Conservation (phyloP, 2,797 vertebrate genomes). For the Fistularia commersonii region DNA sequence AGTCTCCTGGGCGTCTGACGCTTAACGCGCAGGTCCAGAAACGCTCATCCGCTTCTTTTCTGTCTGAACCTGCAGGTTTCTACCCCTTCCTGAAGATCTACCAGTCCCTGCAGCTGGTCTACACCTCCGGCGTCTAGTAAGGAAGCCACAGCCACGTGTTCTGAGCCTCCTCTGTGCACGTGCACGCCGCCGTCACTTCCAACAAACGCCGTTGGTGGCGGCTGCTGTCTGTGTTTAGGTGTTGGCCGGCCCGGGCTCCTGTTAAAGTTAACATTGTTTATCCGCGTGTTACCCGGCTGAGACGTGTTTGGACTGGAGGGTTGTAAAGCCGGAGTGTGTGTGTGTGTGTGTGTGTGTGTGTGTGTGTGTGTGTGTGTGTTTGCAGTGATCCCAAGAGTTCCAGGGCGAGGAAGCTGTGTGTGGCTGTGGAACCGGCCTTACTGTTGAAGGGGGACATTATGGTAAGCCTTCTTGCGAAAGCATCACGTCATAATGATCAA, state of each 20-base stretch:
- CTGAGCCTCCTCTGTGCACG: constrained; percentile 14
- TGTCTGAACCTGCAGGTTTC: constrained; percentile 73
- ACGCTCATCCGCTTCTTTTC: constrained; percentile 9
- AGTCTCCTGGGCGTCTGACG: too few species aligned
- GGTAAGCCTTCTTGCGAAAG: constrained; percentile 68
- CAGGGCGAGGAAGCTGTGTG: constrained; percentile 77
- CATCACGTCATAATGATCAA: too few species aligned
- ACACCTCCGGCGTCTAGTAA: constrained; percentile 90
- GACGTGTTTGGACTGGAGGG: constrained; percentile 49
- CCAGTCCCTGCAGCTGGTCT: constrained; percentile 88
- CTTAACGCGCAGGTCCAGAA: too few species aligned
- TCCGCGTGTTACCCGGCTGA: constrained; percentile 24
- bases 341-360: constrained; percentile 4
- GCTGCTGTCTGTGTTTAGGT: constrained; percentile 52
- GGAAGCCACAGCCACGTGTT: constrained; percentile 41
- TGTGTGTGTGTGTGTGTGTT: constrained; percentile 25
- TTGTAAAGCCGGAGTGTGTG: constrained; percentile 26
- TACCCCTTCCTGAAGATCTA: constrained; percentile 92
- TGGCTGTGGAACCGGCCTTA: constrained; percentile 85
- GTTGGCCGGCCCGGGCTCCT: constrained; percentile 38
- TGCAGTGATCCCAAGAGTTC: constrained; percentile 77
- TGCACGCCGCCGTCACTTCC: constrained; percentile 34
- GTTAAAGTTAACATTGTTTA: constrained; percentile 39
- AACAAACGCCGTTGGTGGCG: too few species aligned
- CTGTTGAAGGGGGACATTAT: constrained; percentile 90